Percentiles rank a stretch among this genome's conserved stretches.
Evolutionary conservation across 2,888 invertebrate species (phyloP).

Genomic region (Eristalis arbustorum): DNA sequence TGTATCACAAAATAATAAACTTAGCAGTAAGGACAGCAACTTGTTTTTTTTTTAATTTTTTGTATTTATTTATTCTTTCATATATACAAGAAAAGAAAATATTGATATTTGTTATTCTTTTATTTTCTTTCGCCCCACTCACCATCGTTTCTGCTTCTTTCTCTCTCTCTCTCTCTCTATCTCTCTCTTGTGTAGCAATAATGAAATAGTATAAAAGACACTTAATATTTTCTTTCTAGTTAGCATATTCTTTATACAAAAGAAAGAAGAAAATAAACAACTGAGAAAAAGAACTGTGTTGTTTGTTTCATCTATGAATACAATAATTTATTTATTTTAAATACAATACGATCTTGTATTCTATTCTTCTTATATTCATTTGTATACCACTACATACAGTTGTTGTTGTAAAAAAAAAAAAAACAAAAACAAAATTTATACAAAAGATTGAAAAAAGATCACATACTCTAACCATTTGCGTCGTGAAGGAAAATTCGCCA

Average conservation of each 20-base stretch:
- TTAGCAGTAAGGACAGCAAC: constrained; percentile 68
- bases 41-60: constrained; percentile 9
- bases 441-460: constrained; percentile 22
- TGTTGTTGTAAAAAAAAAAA: constrained; percentile 29
- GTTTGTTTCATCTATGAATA: constrained; percentile 43
- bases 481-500: constrained; percentile 47
- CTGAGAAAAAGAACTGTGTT: background rate
- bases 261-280: constrained; percentile 34
- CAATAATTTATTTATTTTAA: constrained; percentile 58
- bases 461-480: constrained; percentile 36
- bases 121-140: constrained; percentile 5
- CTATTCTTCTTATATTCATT: constrained; percentile 39
- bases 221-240: background rate
- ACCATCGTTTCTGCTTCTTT: background rate
- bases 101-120: constrained; percentile 11
- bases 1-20: constrained; percentile 71
- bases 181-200: constrained; percentile 19
- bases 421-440: background rate
- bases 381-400: constrained; percentile 58
- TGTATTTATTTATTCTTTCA: constrained; percentile 32
- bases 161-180: too few relatives aligned
- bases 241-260: constrained; percentile 45
- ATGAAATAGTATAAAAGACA: constrained; percentile 20
- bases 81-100: constrained; percentile 35
- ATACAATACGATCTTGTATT: constrained; percentile 57